Conservation (phyloP, 1,140 invertebrate species). For the Microplitis demolitor region DNA sequence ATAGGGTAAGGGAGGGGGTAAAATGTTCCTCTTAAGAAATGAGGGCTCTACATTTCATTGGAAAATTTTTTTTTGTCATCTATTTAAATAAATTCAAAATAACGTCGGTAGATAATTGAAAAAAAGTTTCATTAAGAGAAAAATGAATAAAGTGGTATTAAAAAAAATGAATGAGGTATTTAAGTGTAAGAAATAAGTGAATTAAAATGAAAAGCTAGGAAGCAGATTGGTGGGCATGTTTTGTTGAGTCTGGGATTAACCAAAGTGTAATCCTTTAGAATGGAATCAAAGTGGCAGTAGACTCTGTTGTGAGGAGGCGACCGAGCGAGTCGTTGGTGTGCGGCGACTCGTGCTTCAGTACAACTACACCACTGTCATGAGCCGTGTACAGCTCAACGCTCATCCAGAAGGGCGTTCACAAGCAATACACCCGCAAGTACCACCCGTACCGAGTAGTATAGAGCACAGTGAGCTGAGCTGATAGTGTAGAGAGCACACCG, state of each 20-base stretch:
- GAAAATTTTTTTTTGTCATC: no score
- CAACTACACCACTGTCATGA: background rate
- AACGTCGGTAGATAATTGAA: no score
- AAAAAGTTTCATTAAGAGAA: no score
- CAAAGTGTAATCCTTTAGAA: slow-evolving; percentile 8
- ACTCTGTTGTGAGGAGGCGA: slow-evolving; percentile 12
- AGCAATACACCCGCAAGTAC: background rate
- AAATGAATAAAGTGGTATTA: no score
- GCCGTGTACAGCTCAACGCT: background rate
- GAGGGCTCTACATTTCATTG: no score
- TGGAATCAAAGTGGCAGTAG: background rate
- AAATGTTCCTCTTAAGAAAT: no score
- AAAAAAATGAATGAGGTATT: no score
- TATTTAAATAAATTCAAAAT: no score
- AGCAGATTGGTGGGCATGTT: background rate
- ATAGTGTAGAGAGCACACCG: background rate
- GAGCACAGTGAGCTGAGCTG: background rate
- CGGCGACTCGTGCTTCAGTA: slow-evolving; percentile 2
- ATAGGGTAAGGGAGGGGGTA: no score
- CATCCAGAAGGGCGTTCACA: background rate
- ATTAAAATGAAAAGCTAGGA: background rate
- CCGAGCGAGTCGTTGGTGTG: background rate
- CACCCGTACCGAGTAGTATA: background rate
- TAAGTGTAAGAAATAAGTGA: background rate
- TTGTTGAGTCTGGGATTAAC: background rate